Evolutionary conservation across 2,797 vertebrate species (phyloP).

Genomic region (Ficedula albicollis): DNA sequence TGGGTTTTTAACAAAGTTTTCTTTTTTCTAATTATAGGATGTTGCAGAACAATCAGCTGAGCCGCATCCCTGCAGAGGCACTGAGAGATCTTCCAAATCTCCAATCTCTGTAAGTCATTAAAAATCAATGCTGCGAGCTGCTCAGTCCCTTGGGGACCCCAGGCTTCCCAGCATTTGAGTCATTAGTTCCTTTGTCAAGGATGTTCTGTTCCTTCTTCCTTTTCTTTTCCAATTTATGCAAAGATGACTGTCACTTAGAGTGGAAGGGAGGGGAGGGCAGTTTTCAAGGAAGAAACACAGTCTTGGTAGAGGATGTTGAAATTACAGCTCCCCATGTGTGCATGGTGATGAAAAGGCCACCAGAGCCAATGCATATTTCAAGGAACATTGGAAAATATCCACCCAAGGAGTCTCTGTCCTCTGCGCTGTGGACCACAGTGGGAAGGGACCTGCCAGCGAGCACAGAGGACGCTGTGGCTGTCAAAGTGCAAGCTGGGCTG

Average conservation of each 20-base stretch:
- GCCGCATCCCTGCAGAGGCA: constrained; percentile 86
- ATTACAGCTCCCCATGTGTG: constrained; percentile 46
- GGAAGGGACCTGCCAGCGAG: background rate
- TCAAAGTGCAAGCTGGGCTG: accelerated
- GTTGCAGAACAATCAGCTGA: constrained; percentile 95
- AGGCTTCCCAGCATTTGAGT: constrained; percentile 36
- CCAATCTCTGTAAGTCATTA: constrained; percentile 91
- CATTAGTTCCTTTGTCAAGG: constrained; percentile 37
- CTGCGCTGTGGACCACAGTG: background rate
- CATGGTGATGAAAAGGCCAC: constrained; percentile 44
- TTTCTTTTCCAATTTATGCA: constrained; percentile 47
- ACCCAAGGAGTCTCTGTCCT: background rate
- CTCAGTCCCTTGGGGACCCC: background rate
- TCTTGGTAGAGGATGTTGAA: constrained; percentile 45
- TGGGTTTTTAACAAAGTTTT: background rate
- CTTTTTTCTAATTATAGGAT: constrained; percentile 80
- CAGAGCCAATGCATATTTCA: constrained; percentile 3
- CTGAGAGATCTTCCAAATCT: constrained; percentile 92
- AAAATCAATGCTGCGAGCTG: background rate
- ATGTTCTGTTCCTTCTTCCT: constrained; percentile 31
- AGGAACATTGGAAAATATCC: constrained; percentile 2
- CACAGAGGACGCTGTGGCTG: background rate
- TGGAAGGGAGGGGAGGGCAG: background rate
- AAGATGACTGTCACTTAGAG: constrained; percentile 18
- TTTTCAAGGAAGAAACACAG: constrained; percentile 11